Conservation (phyloP, 2,113 vertebrate genomes). For the Stegastes partitus region DNA sequence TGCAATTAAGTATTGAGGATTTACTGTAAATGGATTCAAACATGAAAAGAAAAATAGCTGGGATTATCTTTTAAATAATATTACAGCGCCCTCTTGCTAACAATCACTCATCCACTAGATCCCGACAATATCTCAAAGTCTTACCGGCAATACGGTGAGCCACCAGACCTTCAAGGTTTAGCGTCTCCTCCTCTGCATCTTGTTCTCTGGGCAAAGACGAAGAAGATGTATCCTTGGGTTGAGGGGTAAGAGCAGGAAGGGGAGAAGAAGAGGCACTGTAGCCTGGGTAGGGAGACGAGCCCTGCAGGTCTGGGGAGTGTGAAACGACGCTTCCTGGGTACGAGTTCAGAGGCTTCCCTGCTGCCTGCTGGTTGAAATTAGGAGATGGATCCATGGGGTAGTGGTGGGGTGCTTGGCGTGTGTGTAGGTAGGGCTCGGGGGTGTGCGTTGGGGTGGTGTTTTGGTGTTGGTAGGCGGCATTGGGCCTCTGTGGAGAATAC, state of each 20-base stretch:
- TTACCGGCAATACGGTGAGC: constrained; percentile 98
- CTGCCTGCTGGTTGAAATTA: constrained; percentile 77
- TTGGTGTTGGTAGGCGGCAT: constrained; percentile 69
- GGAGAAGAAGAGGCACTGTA: constrained; percentile 86
- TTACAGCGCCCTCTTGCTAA: too few species aligned
- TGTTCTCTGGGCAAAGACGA: constrained; percentile 84
- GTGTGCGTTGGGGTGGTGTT: constrained; percentile 78
- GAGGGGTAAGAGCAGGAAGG: constrained; percentile 78
- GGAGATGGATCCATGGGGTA: constrained; percentile 56
- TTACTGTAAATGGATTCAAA: too few species aligned
- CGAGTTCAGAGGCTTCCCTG: constrained; percentile 74
- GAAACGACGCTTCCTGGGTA: constrained; percentile 62
- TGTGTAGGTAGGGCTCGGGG: constrained; percentile 78
- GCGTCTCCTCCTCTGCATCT: constrained; percentile 88
- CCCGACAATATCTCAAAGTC: constrained; percentile 24
- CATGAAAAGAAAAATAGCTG: too few species aligned
- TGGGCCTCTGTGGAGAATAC: constrained; percentile 68
- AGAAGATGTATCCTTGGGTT: constrained; percentile 79
- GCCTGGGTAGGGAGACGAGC: constrained; percentile 74
- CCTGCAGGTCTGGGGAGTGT: constrained; percentile 77
- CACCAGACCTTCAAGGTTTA: constrained; percentile 95
- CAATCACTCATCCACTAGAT: neutral
- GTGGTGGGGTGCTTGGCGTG: constrained; percentile 55
- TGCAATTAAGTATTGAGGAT: too few species aligned
- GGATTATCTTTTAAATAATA: too few species aligned